A percentile compares a stretch with the other conserved stretches of the same genome.
Conservation (phyloP, 2,113 vertebrate genomes). For the Tiliqua scincoides region DNA sequence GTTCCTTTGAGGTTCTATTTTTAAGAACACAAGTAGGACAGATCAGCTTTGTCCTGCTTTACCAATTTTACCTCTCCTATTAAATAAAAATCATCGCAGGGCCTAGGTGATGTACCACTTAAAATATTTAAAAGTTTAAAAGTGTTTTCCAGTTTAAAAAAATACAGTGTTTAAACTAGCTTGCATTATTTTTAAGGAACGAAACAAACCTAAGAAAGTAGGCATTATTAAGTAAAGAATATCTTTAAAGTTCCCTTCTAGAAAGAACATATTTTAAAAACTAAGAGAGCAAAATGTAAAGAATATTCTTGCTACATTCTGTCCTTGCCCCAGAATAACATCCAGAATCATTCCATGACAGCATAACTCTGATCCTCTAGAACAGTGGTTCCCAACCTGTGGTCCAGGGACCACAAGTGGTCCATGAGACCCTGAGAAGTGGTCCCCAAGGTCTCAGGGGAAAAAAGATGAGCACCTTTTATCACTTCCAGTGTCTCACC, state of each 20-base stretch:
- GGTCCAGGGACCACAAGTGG: too few relatives aligned
- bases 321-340: background rate
- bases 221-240: background rate
- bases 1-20: background rate
- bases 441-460: too few relatives aligned
- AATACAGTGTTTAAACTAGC: background rate
- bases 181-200: background rate
- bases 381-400: too few relatives aligned
- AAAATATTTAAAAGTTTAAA: background rate
- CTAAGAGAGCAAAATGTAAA: background rate
- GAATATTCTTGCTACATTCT: background rate
- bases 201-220: background rate
- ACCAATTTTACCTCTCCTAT: slow-evolving; percentile 1
- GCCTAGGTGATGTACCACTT: background rate
- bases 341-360: background rate
- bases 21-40: slow-evolving; percentile 14
- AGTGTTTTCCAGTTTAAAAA: background rate
- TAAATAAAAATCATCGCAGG: background rate
- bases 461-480: too few relatives aligned
- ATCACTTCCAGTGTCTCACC: too few relatives aligned
- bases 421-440: too few relatives aligned
- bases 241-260: background rate
- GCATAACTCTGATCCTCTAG: background rate
- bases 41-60: background rate
- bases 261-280: background rate